Evolutionary conservation across 2,797 vertebrate species (phyloP).

Genomic region (Atherinosoma microstoma): DNA sequence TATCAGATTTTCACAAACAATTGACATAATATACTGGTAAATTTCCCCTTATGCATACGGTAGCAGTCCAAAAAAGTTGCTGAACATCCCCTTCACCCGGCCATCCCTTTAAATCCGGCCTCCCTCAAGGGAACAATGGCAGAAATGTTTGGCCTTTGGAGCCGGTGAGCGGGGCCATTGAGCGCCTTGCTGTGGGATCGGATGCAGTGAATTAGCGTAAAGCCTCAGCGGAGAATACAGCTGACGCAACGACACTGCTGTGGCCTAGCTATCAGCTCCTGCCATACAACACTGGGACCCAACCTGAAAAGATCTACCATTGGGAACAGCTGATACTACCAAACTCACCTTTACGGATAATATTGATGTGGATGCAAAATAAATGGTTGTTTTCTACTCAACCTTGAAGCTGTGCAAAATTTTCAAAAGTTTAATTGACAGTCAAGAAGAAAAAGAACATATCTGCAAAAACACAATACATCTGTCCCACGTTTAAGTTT

Average conservation of each 20-base stretch:
- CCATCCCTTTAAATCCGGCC: conserved; percentile 73
- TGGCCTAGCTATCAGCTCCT: conserved; percentile 60
- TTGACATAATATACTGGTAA: conserved; percentile 33
- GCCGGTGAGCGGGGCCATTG: conserved; percentile 72
- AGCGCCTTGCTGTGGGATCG: conserved; percentile 71
- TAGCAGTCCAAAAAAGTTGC: conserved; percentile 63
- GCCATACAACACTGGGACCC: conserved; percentile 54
- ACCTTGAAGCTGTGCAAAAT: neutral
- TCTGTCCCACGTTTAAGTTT: neutral
- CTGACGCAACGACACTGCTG: conserved; percentile 71
- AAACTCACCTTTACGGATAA: neutral
- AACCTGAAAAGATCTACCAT: conserved; percentile 44
- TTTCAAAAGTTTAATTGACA: neutral
- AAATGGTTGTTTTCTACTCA: neutral
- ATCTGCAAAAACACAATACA: neutral
- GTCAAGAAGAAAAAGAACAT: neutral
- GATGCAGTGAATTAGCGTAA: conserved; percentile 81
- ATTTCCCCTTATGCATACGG: conserved; percentile 47
- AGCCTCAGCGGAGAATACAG: conserved; percentile 77
- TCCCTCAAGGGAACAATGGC: conserved; percentile 77
- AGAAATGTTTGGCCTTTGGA: conserved; percentile 78
- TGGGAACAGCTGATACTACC: conserved; percentile 36
- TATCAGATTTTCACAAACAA: conserved; percentile 30
- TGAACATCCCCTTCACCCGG: conserved; percentile 64
- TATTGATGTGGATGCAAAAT: conserved; percentile 14